Evolutionary conservation across 2,797 vertebrate genomes (phyloP).

Genomic region (Sebastes glaucus): DNA sequence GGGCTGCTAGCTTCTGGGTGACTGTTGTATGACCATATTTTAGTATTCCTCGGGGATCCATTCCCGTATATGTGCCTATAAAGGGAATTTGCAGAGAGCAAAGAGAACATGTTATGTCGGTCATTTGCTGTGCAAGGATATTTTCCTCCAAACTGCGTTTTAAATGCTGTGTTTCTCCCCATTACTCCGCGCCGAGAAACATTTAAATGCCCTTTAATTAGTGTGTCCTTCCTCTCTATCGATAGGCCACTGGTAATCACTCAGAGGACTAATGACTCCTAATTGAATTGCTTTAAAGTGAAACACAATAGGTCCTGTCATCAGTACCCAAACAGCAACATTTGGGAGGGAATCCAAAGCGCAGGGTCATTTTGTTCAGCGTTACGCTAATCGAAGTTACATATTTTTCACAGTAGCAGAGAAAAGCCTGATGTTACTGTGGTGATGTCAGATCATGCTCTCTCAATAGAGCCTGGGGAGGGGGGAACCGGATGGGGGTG

Average conservation of each 20-base stretch:
- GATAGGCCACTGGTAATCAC: conserved; percentile 84
- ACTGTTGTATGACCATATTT: conserved; percentile 79
- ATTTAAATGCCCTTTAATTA: conserved; percentile 88
- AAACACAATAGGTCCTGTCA: conserved; percentile 77
- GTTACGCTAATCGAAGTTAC: conserved; percentile 63
- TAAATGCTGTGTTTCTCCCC: conserved; percentile 84
- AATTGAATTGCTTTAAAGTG: conserved; percentile 86
- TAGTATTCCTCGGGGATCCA: conserved; percentile 82
- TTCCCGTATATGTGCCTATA: conserved; percentile 81
- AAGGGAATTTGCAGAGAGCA: conserved; percentile 83
- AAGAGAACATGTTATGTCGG: conserved; percentile 83
- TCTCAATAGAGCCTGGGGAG: conserved; percentile 63
- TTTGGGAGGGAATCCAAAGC: conserved; percentile 69
- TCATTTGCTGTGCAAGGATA: conserved; percentile 82
- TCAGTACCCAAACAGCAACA: conserved; percentile 75
- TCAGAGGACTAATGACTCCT: conserved; percentile 85
- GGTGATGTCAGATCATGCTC: conserved; percentile 69
- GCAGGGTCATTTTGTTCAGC: conserved; percentile 56
- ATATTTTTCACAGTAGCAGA: conserved; percentile 63
- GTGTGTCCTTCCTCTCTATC: conserved; percentile 83
- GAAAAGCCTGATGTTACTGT: conserved; percentile 39
- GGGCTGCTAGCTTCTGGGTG: conserved; percentile 62
- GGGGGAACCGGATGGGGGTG: conserved; percentile 39
- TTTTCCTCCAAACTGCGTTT: conserved; percentile 83
- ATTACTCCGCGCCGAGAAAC: conserved; percentile 82